Evolutionary conservation across 2,888 invertebrate genomes (phyloP).

Genomic region (Drosophila monieri): DNA sequence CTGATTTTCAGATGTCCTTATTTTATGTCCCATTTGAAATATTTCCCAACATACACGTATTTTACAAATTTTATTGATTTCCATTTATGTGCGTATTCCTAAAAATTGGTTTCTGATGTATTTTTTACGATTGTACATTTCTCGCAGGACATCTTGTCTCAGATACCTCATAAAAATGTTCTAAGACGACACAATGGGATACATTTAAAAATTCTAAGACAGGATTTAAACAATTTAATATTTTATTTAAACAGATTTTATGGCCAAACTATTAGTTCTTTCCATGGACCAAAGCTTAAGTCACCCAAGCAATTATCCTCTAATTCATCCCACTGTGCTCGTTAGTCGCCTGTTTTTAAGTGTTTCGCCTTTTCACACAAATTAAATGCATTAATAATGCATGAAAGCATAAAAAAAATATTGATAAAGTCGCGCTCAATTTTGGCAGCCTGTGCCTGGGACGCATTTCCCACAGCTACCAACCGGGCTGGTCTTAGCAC

Average conservation of each 20-base stretch:
- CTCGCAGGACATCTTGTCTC: conserved; percentile 60
- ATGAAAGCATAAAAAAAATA: conserved; percentile 63
- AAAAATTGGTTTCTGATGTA: conserved; percentile 72
- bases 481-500: conserved; percentile 57
- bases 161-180: conserved; percentile 44
- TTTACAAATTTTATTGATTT: conserved; percentile 72
- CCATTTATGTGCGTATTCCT: conserved; percentile 66
- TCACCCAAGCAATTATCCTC: background rate
- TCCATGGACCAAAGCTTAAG: background rate
- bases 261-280: background rate
- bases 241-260: background rate
- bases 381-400: conserved; percentile 72
- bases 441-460: conserved; percentile 8
- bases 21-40: conserved; percentile 42
- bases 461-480: conserved; percentile 23
- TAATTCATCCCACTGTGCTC: conserved; percentile 28
- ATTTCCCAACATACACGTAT: conserved; percentile 42
- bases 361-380: conserved; percentile 66
- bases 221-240: too few species aligned
- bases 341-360: conserved; percentile 26
- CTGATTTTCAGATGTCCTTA: conserved; percentile 9
- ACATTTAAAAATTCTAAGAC: background rate
- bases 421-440: conserved; percentile 59
- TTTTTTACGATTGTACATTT: conserved; percentile 65
- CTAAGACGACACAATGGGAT: conserved; percentile 17